Percentiles rank a stretch among this genome's conserved stretches.
These are phyloP conservation scores for Pituophis catenifer DNA, from an alignment of 2,113 vertebrate genomes.

Conservation along the genomic window DNA sequence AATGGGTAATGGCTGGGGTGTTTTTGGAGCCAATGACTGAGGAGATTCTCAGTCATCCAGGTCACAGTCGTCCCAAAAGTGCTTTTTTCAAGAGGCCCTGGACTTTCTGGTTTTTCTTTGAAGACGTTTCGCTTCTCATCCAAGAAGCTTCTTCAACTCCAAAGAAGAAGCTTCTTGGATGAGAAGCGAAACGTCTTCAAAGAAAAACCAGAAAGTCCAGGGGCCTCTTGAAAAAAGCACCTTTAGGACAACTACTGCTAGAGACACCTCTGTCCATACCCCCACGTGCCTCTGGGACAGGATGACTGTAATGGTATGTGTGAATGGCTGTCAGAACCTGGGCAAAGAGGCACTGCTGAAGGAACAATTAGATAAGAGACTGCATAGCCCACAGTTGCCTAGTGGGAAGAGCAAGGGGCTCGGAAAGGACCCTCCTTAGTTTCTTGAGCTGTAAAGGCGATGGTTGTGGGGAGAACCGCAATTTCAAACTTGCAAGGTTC, in stretches of 20 bases:
- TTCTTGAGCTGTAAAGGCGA: background rate
- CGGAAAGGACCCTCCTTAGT: too few relatives aligned
- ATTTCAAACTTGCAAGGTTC: background rate
- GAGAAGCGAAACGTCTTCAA: too few relatives aligned
- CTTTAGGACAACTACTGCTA: background rate
- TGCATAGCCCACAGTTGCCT: background rate
- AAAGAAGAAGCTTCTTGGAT: too few relatives aligned
- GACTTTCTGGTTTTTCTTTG: too few relatives aligned
- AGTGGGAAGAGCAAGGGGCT: background rate
- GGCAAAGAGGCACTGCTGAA: background rate
- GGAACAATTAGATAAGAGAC: background rate
- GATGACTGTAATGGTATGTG: background rate
- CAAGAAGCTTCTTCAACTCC: too few relatives aligned
- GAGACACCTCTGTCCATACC: background rate
- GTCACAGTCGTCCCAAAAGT: too few relatives aligned
- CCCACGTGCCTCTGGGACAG: background rate
- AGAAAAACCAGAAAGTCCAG: too few relatives aligned
- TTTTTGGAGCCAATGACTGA: background rate
- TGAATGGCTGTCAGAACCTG: background rate
- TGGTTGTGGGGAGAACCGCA: background rate
- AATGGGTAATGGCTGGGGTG: background rate
- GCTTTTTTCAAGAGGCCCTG: too few relatives aligned
- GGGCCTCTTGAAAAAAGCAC: too few relatives aligned
- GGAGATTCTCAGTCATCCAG: too few relatives aligned
- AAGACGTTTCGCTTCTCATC: too few relatives aligned